Conservation (phyloP, 1,140 invertebrate genomes). For the Sesamia nonagrioides region DNA sequence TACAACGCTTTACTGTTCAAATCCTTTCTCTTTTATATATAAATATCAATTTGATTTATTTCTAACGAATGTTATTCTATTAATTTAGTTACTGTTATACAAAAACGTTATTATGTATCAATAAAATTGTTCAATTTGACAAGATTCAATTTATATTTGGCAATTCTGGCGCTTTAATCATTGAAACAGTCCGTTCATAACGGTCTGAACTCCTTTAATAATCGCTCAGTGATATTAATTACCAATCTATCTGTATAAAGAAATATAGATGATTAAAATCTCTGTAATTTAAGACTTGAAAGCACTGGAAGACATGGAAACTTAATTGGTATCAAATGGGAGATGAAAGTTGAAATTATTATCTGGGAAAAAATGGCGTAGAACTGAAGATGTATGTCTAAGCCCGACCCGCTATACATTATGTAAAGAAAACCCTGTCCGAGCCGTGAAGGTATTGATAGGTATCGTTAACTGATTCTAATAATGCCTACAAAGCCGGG, state of each 20-base stretch:
- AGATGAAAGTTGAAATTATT: not conserved
- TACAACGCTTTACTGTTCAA: slow-evolving; percentile 30
- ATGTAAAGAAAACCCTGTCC: too few relatives aligned
- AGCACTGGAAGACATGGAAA: not conserved
- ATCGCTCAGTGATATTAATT: slow-evolving; percentile 7
- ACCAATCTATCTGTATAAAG: slow-evolving; percentile 16
- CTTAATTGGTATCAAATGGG: slow-evolving; percentile 12
- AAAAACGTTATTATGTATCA: slow-evolving; percentile 41
- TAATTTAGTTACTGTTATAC: slow-evolving; percentile 39
- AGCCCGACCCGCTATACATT: not conserved
- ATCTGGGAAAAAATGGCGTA: not conserved
- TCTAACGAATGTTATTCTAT: slow-evolving; percentile 39
- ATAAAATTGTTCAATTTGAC: slow-evolving; percentile 52
- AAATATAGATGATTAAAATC: slow-evolving; percentile 26
- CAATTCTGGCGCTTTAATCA: slow-evolving; percentile 41
- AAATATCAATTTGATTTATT: slow-evolving; percentile 35
- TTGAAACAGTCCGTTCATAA: slow-evolving; percentile 25
- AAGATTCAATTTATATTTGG: slow-evolving; percentile 49
- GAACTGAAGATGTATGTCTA: not conserved
- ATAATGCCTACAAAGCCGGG: too few relatives aligned
- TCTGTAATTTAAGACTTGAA: slow-evolving; percentile 8
- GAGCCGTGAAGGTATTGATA: too few relatives aligned
- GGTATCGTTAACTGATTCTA: too few relatives aligned
- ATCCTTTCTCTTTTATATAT: slow-evolving; percentile 58
- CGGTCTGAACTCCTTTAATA: slow-evolving; percentile 16